Conservation (phyloP, 2,888 invertebrate species). For the Allygus modestus region DNA sequence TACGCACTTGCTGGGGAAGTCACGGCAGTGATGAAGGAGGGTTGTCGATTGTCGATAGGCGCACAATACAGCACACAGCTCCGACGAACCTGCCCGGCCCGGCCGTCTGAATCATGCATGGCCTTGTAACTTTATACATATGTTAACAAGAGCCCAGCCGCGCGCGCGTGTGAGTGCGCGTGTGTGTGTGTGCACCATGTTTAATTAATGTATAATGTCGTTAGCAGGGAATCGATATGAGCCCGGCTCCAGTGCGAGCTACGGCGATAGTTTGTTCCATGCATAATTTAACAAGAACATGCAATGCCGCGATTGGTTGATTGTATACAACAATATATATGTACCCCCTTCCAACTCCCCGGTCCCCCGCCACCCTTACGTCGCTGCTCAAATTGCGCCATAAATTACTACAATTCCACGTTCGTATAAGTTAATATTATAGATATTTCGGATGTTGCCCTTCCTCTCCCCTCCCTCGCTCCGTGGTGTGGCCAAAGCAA, state of each 20-base stretch:
- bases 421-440: constrained; percentile 60
- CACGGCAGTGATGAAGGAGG: too few species aligned
- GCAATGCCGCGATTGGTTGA: constrained; percentile 63
- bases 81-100: constrained; percentile 10
- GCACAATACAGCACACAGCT: neutral
- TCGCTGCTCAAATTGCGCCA: constrained; percentile 62
- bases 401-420: constrained; percentile 63
- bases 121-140: constrained; percentile 69
- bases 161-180: constrained; percentile 51
- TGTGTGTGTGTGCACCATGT: constrained; percentile 65
- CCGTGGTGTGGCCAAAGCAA: neutral
- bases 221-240: constrained; percentile 62
- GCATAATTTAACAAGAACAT: constrained; percentile 64
- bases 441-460: constrained; percentile 55
- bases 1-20: too few species aligned
- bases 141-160: constrained; percentile 65
- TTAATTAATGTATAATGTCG: constrained; percentile 68
- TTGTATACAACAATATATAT: constrained; percentile 64
- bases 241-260: constrained; percentile 60
- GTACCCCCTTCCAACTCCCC: constrained; percentile 61
- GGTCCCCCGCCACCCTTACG: constrained; percentile 54
- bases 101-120: constrained; percentile 65
- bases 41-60: neutral
- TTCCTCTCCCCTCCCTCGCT: neutral
- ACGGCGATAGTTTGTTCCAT: constrained; percentile 63